phyloP scores from a whole-genome alignment of 2,113 vertebrate species.

The Gymnogyps californianus region DNA sequence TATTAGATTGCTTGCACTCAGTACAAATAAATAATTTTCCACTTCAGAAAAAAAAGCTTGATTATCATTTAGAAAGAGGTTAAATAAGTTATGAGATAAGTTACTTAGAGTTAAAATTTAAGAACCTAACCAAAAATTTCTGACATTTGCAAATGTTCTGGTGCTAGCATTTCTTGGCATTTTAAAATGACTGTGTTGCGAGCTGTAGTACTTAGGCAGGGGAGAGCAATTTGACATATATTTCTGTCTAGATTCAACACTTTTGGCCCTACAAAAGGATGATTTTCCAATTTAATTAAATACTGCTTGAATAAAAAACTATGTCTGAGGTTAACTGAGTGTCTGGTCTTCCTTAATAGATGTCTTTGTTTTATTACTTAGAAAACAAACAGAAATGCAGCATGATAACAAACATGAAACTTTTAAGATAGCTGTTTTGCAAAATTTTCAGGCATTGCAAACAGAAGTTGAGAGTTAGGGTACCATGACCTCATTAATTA shows the following conservation, averaged over 20 bases:
- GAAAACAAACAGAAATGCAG: not conserved
- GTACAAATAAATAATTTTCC: constrained; percentile 4
- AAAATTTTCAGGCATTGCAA: not conserved
- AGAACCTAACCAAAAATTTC: not conserved
- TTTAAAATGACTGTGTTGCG: not conserved
- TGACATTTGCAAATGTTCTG: not conserved
- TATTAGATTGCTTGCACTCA: not conserved
- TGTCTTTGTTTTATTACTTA: not conserved
- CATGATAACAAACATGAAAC: not conserved
- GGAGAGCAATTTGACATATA: not conserved
- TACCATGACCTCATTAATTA: not conserved
- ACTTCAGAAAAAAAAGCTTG: not conserved
- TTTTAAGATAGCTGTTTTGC: not conserved
- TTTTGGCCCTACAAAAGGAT: not conserved
- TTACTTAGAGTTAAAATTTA: not conserved
- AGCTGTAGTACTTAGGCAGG: not conserved
- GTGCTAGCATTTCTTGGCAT: not conserved
- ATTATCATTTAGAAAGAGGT: not conserved
- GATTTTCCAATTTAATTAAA: not conserved
- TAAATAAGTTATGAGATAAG: not conserved
- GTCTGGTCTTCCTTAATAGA: not conserved
- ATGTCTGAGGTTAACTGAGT: not conserved
- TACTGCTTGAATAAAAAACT: not conserved
- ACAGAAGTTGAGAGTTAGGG: not conserved
- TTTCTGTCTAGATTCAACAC: not conserved